phyloP scores from a whole-genome alignment of 2,797 vertebrate species.

The Brotula barbata region DNA sequence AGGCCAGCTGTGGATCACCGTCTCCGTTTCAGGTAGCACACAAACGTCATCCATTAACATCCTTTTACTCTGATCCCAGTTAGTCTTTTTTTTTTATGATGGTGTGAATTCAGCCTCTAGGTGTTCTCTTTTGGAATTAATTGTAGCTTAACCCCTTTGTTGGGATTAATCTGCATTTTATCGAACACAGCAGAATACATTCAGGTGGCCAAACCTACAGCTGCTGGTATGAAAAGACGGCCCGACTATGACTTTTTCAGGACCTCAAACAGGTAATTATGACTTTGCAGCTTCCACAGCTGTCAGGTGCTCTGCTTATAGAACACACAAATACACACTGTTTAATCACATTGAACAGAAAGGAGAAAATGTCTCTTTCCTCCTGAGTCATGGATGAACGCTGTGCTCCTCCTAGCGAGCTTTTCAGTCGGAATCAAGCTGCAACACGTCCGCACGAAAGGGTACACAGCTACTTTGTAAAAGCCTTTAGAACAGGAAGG shows the following conservation, averaged over 20 bases:
- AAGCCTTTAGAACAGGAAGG: not conserved
- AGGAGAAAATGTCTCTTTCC: slow-evolving; percentile 21
- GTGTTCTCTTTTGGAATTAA: not conserved
- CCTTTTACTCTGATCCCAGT: no score
- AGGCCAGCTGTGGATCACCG: not conserved
- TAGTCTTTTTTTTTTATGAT: no score
- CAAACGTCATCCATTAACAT: no score
- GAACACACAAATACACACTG: slow-evolving; percentile 33
- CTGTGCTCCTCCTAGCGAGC: slow-evolving; percentile 20
- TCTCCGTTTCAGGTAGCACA: not conserved
- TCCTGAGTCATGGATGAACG: slow-evolving; percentile 44
- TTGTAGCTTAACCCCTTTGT: not conserved
- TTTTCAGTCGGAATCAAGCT: slow-evolving; percentile 24
- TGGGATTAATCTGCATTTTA: not conserved
- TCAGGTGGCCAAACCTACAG: slow-evolving; percentile 14
- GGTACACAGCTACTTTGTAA: slow-evolving; percentile 22
- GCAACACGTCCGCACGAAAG: slow-evolving; percentile 28
- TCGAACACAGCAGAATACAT: slow-evolving; percentile 23
- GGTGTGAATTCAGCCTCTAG: not conserved
- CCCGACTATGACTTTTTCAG: slow-evolving; percentile 34
- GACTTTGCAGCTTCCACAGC: slow-evolving; percentile 59
- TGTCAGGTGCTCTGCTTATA: slow-evolving; percentile 63
- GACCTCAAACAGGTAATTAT: slow-evolving; percentile 61
- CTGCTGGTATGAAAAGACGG: slow-evolving; percentile 45
- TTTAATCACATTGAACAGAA: slow-evolving; percentile 34